Evolutionary conservation across 2,888 invertebrate genomes (phyloP).

Genomic region (Hyposoter didymator): DNA sequence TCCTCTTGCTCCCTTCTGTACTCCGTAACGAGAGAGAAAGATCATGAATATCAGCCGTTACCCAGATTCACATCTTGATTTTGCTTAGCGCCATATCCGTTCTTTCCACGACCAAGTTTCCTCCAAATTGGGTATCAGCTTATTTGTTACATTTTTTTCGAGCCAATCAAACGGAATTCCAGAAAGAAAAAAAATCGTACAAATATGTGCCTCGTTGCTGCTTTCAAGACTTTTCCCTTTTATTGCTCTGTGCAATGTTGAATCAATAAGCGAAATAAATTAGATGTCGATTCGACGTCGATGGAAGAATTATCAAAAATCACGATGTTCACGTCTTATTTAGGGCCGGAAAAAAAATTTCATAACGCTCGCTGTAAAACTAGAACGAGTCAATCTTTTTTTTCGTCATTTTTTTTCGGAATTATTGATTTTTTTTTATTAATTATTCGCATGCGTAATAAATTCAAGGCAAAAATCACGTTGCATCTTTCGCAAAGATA

Average conservation of each 20-base stretch:
- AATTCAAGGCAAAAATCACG: neutral
- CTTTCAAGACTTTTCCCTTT: neutral
- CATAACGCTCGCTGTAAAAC: neutral
- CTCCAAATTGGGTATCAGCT: slow-evolving; percentile 18
- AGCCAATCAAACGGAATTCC: slow-evolving; percentile 25
- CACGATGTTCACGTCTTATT: neutral
- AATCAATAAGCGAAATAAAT: neutral
- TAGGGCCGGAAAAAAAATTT: neutral
- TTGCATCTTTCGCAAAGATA: slow-evolving; percentile 36
- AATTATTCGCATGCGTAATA: neutral
- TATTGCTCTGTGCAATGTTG: neutral
- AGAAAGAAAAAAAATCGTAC: neutral
- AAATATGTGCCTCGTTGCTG: neutral
- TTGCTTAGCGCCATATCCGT: slow-evolving; percentile 33
- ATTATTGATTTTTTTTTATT: neutral
- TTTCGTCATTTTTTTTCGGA: neutral
- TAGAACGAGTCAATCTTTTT: neutral
- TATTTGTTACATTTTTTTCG: neutral
- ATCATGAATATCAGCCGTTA: slow-evolving; percentile 75
- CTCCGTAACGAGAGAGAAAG: slow-evolving; percentile 49
- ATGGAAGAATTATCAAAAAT: neutral
- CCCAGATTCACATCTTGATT: slow-evolving; percentile 70
- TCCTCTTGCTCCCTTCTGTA: slow-evolving; percentile 56
- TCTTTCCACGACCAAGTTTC: slow-evolving; percentile 23
- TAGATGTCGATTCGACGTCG: neutral